A percentile compares a stretch with the other conserved stretches of the same genome.
These are phyloP conservation scores for mouse (Mus musculus) DNA, from an alignment of 2,113 vertebrate genomes.

Conservation along the genomic window DNA sequence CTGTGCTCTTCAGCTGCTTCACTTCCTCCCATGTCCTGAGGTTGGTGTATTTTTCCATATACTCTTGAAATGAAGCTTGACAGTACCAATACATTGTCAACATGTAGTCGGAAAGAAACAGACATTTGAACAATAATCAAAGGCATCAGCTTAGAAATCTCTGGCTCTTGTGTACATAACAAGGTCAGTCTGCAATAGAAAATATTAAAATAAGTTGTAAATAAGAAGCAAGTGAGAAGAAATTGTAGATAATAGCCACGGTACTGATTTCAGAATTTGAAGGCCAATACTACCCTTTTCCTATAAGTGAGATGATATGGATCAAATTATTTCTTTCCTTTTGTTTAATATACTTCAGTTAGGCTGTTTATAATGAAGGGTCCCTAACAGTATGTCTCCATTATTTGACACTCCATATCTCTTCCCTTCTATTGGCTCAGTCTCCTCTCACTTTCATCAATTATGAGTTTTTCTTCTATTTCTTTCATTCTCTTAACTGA, in stretches of 20 bases:
- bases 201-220: neutral
- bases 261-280: neutral
- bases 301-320: neutral
- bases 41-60: neutral
- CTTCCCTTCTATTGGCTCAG: neutral
- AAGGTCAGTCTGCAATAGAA: neutral
- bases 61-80: slow-evolving; percentile 28
- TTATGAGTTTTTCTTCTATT: neutral
- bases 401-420: neutral
- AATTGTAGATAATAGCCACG: neutral
- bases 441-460: neutral
- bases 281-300: neutral
- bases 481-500: neutral
- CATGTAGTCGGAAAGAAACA: neutral
- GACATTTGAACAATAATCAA: neutral
- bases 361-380: neutral
- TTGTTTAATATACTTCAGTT: neutral
- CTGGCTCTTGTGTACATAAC: neutral
- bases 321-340: slow-evolving; percentile 17
- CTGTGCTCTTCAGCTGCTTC: neutral
- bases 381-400: neutral
- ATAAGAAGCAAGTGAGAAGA: slow-evolving; percentile 19
- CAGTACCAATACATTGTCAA: neutral
- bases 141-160: neutral
- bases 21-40: neutral